phyloP scores from a whole-genome alignment of 2,113 vertebrate species.

The Dromas ardeola region DNA sequence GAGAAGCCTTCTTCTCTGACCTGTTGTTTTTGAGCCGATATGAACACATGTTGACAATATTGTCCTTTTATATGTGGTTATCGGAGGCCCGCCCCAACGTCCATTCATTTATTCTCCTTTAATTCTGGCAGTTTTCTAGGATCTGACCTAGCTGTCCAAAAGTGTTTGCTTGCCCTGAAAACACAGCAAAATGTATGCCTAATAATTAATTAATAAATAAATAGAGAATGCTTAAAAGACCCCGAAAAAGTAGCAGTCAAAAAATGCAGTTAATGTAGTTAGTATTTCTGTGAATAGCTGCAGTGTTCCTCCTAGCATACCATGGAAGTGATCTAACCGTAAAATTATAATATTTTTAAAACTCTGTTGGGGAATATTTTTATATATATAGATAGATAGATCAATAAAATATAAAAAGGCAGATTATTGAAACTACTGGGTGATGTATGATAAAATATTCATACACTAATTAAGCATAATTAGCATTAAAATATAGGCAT shows the following conservation, averaged over 20 bases:
- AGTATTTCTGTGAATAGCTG: background rate
- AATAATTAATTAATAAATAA: background rate
- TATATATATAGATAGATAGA: background rate
- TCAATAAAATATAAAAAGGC: background rate
- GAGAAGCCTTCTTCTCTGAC: background rate
- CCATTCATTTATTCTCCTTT: background rate
- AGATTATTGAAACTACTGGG: background rate
- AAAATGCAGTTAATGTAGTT: background rate
- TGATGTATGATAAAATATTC: conserved; percentile 16
- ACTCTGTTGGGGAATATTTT: background rate
- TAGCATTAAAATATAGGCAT: conserved; percentile 22
- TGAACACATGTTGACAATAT: background rate
- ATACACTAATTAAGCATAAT: conserved; percentile 25
- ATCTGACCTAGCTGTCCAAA: background rate
- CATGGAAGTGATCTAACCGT: background rate
- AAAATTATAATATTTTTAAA: background rate
- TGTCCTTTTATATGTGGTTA: background rate
- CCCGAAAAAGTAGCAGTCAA: background rate
- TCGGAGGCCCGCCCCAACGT: background rate
- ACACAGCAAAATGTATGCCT: background rate
- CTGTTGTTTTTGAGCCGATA: background rate
- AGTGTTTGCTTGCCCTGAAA: background rate
- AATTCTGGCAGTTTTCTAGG: background rate
- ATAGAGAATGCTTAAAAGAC: background rate
- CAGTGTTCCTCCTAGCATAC: background rate